A percentile compares a stretch with the other conserved stretches of the same genome.
Evolutionary conservation across 1,140 invertebrate species (phyloP).

Genomic region (Archegozetes longisetosus): DNA sequence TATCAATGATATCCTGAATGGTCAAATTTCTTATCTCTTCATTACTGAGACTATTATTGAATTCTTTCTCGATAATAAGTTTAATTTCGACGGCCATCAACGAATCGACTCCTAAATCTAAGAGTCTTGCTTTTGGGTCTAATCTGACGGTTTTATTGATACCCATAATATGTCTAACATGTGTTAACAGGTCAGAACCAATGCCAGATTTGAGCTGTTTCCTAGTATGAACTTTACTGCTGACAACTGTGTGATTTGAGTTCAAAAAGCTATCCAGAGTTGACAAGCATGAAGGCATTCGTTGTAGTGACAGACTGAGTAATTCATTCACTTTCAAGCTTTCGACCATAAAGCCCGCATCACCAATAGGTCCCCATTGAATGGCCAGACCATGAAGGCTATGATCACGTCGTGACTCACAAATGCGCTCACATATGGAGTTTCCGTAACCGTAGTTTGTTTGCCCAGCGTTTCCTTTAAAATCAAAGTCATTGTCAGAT

Average conservation of each 20-base stretch:
- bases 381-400: constrained; percentile 65
- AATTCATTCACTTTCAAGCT: constrained; percentile 74
- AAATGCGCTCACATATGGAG: constrained; percentile 84
- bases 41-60: constrained; percentile 5
- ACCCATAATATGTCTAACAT: constrained; percentile 36
- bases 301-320: constrained; percentile 76
- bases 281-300: constrained; percentile 66
- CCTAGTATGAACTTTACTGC: no score
- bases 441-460: constrained; percentile 92
- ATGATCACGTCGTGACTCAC: constrained; percentile 59
- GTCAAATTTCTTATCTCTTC: constrained; percentile 16
- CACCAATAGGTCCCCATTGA: constrained; percentile 92
- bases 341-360: constrained; percentile 76
- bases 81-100: constrained; percentile 95
- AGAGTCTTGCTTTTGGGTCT: constrained; percentile 51
- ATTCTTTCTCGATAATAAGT: constrained; percentile 15
- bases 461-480: constrained; percentile 79
- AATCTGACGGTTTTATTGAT: constrained; percentile 78
- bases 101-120: constrained; percentile 88
- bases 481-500: no score
- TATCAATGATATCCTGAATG: constrained; percentile 13
- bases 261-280: constrained; percentile 57
- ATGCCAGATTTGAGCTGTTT: no score
- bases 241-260: constrained; percentile 8
- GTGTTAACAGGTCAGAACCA: no score